Percentiles rank a stretch among this genome's conserved stretches.
Evolutionary conservation across 2,888 invertebrate genomes (phyloP).

Genomic region (Choreutis nemorana): DNA sequence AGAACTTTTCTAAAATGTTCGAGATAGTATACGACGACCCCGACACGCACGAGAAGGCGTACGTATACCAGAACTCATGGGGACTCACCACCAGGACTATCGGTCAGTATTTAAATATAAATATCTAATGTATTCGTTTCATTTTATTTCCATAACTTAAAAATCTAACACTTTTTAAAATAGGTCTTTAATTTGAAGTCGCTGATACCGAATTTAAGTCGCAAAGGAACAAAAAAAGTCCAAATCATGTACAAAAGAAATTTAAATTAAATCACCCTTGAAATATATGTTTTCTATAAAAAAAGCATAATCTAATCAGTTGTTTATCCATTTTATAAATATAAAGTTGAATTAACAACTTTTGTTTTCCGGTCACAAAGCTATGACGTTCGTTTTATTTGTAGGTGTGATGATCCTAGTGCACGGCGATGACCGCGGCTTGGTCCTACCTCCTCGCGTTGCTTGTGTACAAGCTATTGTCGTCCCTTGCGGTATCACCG

Average conservation of each 20-base stretch:
- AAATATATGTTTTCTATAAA: too few species aligned
- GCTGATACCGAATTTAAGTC: too few species aligned
- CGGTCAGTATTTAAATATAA: conserved; percentile 49
- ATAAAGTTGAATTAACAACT: too few species aligned
- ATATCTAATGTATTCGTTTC: not conserved
- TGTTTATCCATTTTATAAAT: too few species aligned
- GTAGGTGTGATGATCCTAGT: conserved; percentile 89
- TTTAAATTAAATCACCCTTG: too few species aligned
- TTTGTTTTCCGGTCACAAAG: too few species aligned
- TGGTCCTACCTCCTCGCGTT: conserved; percentile 94
- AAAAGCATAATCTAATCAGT: too few species aligned
- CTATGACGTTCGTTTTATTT: too few species aligned
- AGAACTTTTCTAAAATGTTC: conserved; percentile 99
- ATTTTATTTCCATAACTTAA: too few species aligned
- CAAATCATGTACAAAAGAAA: too few species aligned
- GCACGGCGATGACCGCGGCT: conserved; percentile 95
- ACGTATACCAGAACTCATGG: conserved; percentile 98
- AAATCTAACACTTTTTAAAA: too few species aligned
- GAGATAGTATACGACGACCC: conserved; percentile 96
- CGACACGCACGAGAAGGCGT: conserved; percentile 85
- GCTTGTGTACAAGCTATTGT: conserved; percentile 89
- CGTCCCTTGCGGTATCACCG: conserved; percentile 96
- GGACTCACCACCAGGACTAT: conserved; percentile 97
- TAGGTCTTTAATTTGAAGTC: not conserved
- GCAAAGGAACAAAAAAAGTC: too few species aligned